A percentile compares a stretch with the other conserved stretches of the same genome.
These are phyloP conservation scores for Karalla daura DNA, from an alignment of 2,797 vertebrate species.

Conservation along the genomic window DNA sequence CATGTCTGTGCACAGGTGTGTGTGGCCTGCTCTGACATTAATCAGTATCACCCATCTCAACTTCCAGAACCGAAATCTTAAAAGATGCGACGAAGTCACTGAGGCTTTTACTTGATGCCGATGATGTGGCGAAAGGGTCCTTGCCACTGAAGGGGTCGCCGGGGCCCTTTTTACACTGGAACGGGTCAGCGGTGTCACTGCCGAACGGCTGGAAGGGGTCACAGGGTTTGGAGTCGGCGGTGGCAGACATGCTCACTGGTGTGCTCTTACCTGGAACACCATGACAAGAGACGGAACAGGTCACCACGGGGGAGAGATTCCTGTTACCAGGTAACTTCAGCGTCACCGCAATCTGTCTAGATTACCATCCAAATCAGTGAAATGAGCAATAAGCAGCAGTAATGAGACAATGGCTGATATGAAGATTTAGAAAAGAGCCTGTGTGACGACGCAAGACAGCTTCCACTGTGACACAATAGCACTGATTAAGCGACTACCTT, in stretches of 20 bases:
- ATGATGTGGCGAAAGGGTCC: constrained; percentile 93
- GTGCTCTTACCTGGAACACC: constrained; percentile 95
- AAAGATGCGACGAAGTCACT: constrained; percentile 90
- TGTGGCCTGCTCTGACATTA: constrained; percentile 6
- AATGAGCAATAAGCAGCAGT: too few species aligned
- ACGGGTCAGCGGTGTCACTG: constrained; percentile 89
- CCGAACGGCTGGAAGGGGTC: constrained; percentile 97
- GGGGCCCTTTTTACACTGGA: constrained; percentile 93
- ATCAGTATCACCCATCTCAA: constrained; percentile 89
- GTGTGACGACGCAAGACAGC: too few species aligned
- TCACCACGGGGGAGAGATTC: neutral
- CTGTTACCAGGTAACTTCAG: neutral
- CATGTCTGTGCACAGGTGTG: constrained; percentile 4
- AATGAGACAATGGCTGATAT: too few species aligned
- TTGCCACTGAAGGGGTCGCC: constrained; percentile 98
- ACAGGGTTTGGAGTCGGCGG: constrained; percentile 88
- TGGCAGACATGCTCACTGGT: constrained; percentile 89
- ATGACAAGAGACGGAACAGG: too few species aligned
- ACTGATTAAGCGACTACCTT: too few species aligned
- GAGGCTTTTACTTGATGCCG: constrained; percentile 93
- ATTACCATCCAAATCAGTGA: too few species aligned
- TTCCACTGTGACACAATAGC: too few species aligned
- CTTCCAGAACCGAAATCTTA: constrained; percentile 96
- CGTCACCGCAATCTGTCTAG: neutral
- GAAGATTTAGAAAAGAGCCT: too few species aligned